These are phyloP conservation scores for Molorchus minor DNA, from an alignment of 2,888 invertebrate genomes.

Conservation along the genomic window DNA sequence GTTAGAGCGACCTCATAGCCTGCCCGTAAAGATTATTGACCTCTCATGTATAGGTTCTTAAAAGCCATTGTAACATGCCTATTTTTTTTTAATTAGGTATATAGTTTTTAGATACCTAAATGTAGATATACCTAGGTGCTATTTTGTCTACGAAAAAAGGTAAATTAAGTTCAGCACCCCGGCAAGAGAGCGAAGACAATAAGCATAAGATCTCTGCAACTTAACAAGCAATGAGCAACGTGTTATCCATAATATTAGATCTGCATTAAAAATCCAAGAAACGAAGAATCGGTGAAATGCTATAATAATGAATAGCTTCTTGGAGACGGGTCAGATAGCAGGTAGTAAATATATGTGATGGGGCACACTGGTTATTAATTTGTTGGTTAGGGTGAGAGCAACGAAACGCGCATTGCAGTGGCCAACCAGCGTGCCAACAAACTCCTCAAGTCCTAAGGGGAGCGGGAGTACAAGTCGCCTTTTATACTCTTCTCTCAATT, in stretches of 20 bases:
- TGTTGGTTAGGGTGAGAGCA: conserved; percentile 81
- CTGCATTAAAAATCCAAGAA: too few relatives aligned
- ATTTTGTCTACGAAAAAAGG: too few relatives aligned
- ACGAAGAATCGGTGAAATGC: neutral
- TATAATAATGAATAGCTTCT: neutral
- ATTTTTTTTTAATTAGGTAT: too few relatives aligned
- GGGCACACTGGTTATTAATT: conserved; percentile 57
- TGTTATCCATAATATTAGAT: too few relatives aligned
- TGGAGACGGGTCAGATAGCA: conserved; percentile 39
- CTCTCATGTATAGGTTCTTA: too few relatives aligned
- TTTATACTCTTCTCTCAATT: conserved; percentile 61
- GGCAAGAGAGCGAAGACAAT: neutral
- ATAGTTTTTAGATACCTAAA: too few relatives aligned
- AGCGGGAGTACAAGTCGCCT: conserved; percentile 55
- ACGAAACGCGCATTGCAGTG: conserved; percentile 94
- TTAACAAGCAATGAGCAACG: neutral
- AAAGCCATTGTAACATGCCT: too few relatives aligned
- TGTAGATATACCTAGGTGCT: too few relatives aligned
- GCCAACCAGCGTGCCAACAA: conserved; percentile 98
- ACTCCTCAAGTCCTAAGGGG: conserved; percentile 80
- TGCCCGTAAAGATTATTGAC: too few relatives aligned
- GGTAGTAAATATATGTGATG: conserved; percentile 31
- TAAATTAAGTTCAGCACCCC: neutral
- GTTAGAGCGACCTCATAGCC: too few relatives aligned
- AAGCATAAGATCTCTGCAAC: neutral